Percentiles rank a stretch among this genome's conserved stretches.
phyloP scores from a whole-genome alignment of 2,888 invertebrate species.

The Xestia ashworthii region DNA sequence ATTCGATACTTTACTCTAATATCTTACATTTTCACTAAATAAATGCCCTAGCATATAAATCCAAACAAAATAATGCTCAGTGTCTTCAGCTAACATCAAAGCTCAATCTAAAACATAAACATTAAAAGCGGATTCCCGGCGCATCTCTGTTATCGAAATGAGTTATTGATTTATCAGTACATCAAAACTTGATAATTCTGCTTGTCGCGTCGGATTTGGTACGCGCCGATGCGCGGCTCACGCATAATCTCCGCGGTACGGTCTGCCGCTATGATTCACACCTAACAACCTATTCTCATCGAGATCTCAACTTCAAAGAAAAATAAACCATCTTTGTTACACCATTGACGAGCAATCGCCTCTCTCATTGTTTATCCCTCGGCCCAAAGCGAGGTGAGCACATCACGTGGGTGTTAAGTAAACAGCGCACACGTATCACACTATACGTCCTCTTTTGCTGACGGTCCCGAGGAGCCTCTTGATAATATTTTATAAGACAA shows the following conservation, averaged over 20 bases:
- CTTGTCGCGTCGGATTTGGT: slow-evolving; percentile 86
- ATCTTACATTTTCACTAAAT: slow-evolving; percentile 16
- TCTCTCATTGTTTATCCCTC: slow-evolving; percentile 89
- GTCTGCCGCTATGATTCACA: slow-evolving; percentile 81
- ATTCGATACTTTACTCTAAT: slow-evolving; percentile 19
- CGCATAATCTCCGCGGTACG: slow-evolving; percentile 84
- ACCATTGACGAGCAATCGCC: slow-evolving; percentile 88
- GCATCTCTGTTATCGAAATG: slow-evolving; percentile 77
- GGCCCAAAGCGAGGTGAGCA: slow-evolving; percentile 86
- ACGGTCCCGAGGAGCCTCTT: slow-evolving; percentile 89
- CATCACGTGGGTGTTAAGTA: slow-evolving; percentile 88
- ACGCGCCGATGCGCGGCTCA: slow-evolving; percentile 81
- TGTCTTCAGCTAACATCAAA: slow-evolving; percentile 32
- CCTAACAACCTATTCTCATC: slow-evolving; percentile 83
- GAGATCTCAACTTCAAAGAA: slow-evolving; percentile 84
- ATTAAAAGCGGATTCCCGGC: slow-evolving; percentile 45
- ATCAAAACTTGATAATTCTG: slow-evolving; percentile 86
- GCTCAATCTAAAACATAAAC: slow-evolving; percentile 45
- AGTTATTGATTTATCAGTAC: slow-evolving; percentile 88
- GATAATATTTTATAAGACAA: slow-evolving; percentile 91
- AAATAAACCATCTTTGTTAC: slow-evolving; percentile 89
- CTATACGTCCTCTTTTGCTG: slow-evolving; percentile 89
- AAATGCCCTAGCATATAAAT: background rate
- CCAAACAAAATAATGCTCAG: slow-evolving; percentile 6
- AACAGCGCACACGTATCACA: slow-evolving; percentile 88